Base-by-base conservation (phyloP, 2,888 invertebrate species). In the Thera britannica region DNA sequence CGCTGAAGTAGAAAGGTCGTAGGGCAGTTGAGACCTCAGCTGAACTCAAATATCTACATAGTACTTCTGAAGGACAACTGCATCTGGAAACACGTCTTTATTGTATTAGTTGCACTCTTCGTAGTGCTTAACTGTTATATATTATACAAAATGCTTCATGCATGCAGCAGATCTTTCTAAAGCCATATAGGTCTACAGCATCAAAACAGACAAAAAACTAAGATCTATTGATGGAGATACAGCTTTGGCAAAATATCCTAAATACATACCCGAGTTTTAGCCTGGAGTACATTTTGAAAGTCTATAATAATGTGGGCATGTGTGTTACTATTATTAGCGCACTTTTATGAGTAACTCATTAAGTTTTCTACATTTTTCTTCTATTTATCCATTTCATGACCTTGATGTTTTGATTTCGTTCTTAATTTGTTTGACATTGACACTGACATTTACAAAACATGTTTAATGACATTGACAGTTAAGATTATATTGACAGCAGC, bases 1-100 rank as follows among this genome's bases (percentile, higher is more conserved):
- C 98, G 68, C 96, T 96, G 87, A 99, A 98, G 90, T 98, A 98
- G 89, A 99, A 98, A 4, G 98, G 98, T 70, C 98, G 94, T 57
- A 99, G 92, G 0, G 98, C 98, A 36, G 98, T 97, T 0, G 98
- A 97, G 34, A 98, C 95, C 94, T 98, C 98, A 41, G 97, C 96
- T 69, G 96, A 96, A 80, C 96, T 97, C 77, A 96, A 89, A 76
- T 81, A 87, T 77, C 93, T 87, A 77, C 87, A 84, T 65, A 92
- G 68, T 49, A 87, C 72, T 63, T 80, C 83, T 70, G 81, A 78
- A 57, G 79, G 71, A 71, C 86, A 85, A 55, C 79, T 73, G 74
- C 83, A 83, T 62, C 86, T 87, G 73, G 38, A 77, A 51, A 38
- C 49, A 38, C 8, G 9, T 34, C 9, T 23, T 34, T 52, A 34